Evolutionary conservation across 2,888 invertebrate genomes (phyloP), one percentile per base, ranked within the genome.

Genomic region (Drosophila paranaensis): DNA sequence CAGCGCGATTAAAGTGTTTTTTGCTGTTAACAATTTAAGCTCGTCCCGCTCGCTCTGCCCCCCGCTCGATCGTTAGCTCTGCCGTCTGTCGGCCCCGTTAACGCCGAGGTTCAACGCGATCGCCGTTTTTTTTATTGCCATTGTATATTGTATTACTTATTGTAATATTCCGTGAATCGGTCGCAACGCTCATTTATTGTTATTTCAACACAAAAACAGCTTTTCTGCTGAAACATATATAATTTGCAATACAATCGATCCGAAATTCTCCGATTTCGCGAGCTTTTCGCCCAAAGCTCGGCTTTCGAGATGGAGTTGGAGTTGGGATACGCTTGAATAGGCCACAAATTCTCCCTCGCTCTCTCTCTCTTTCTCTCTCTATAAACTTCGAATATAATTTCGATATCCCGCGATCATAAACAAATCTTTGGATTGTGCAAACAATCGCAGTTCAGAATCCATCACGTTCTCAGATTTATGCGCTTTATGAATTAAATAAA

Each of bases 131-230:
- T 51, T 45, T 60, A 55, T 57, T 60, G 51, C 51, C 39, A 43
- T 63, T 67, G 71, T 63, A 76, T 74, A 75, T 77, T 71, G 51
- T 76, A 72, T 78, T 78, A 77, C 76, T 60, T 70, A 69, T 62
- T 50, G 55, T 77, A 77, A 60, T 69, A 73, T 78, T 80, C 78
- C 69, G 62, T 64, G 78, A 78, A 78, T 76, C 64, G 72, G 54
- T 51, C 56, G 77, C 67, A 67, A 58, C 77, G 62, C 46, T 79
- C 71, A 53, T 71, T 71, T 75, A 50, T 74, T 46, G 50, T 60
- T 53, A 61, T 74, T 62, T 63, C 51, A 43, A 46, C 40, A 53
- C 53, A 60, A 62, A 33, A 33, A 74, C 58, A 75, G 72, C 60
- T 71, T 63, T 76, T 77, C 68, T 51, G 72, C 67, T 77, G 57